Evolutionary conservation across 2,113 vertebrate genomes (phyloP).

Genomic region (Zosterops hypoxanthus): DNA sequence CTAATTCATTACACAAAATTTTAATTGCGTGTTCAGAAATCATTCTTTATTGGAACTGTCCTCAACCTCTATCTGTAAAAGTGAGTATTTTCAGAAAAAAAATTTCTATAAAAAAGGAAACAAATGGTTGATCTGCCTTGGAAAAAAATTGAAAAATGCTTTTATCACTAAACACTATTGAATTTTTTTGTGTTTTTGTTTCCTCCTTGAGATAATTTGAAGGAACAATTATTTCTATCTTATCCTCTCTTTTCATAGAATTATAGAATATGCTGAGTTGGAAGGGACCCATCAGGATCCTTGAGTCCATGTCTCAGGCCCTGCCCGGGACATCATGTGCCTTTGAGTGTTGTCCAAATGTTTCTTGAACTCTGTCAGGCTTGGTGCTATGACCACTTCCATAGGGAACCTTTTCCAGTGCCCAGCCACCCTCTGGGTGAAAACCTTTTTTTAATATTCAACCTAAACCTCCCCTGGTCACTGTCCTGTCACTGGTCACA

Average conservation of each 20-base stretch:
- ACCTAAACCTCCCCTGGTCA: neutral
- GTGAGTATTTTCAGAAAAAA: neutral
- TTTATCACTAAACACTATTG: accelerated
- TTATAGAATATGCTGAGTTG: neutral
- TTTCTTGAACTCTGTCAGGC: neutral
- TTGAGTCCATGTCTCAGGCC: neutral
- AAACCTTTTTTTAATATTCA: neutral
- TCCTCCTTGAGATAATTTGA: neutral
- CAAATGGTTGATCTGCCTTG: neutral
- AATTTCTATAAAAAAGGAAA: neutral
- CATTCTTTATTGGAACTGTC: neutral
- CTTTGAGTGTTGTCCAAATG: neutral
- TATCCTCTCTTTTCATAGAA: neutral
- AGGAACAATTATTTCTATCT: neutral
- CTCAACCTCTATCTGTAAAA: neutral
- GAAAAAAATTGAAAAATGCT: neutral
- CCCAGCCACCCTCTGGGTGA: accelerated
- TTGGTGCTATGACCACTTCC: neutral
- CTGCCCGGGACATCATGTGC: too few species aligned
- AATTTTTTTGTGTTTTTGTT: neutral
- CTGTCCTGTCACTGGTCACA: neutral
- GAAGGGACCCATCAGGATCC: neutral
- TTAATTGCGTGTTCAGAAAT: neutral
- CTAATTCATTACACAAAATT: neutral
- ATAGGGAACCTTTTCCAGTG: neutral